Percentiles rank a stretch among this genome's conserved stretches.
Evolutionary conservation across 64 coral and sea anemone species (phyloP).

Genomic region (Dendronephthya gigantea): DNA sequence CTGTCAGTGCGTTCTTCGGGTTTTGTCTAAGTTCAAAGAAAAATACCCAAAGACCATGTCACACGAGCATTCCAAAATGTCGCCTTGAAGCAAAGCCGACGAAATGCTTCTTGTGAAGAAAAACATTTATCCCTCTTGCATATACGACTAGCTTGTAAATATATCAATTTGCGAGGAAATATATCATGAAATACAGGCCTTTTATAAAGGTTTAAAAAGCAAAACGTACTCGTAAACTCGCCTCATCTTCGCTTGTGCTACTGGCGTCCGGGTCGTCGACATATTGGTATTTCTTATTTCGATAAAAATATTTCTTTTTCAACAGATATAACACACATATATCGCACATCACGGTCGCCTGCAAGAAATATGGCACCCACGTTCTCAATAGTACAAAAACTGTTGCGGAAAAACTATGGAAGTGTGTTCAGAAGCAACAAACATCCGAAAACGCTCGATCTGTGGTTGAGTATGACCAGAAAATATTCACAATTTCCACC

Average conservation of each 20-base stretch:
- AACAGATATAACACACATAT: conserved; percentile 1
- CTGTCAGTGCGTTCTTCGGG: neutral
- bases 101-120: no score
- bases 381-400: no score
- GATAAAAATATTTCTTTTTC: conserved; percentile 18
- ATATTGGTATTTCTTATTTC: conserved; percentile 10
- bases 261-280: neutral
- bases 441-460: no score
- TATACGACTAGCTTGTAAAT: no score
- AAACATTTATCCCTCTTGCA: no score
- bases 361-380: neutral
- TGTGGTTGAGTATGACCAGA: no score
- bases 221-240: neutral
- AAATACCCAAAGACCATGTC: neutral
- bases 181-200: no score
- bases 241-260: neutral
- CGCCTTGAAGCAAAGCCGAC: no score
- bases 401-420: no score
- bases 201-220: neutral
- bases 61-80: neutral
- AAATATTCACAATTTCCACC: no score
- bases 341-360: conserved; percentile 11
- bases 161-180: no score
- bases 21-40: neutral
- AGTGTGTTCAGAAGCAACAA: no score